Conservation (phyloP, 2,113 vertebrate genomes). For the Larimichthys crocea region DNA sequence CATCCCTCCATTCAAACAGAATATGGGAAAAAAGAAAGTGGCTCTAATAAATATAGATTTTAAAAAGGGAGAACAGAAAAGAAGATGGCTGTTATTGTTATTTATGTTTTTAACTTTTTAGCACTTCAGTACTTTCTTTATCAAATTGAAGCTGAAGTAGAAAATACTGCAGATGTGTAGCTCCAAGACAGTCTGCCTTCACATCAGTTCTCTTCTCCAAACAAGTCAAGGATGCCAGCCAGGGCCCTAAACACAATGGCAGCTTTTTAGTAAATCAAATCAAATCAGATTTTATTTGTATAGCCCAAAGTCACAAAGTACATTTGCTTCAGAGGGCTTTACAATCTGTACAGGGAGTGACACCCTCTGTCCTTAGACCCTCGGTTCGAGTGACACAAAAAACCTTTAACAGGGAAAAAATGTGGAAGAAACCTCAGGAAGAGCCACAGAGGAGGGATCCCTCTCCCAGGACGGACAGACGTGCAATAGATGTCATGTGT, state of each 20-base stretch:
- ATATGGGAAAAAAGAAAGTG: background rate
- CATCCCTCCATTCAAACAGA: background rate
- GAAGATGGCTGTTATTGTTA: background rate
- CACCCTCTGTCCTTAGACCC: too few relatives aligned
- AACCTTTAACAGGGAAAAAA: too few relatives aligned
- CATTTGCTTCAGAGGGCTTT: too few relatives aligned
- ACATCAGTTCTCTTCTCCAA: slow-evolving; percentile 7
- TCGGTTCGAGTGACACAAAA: too few relatives aligned
- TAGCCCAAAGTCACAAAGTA: too few relatives aligned
- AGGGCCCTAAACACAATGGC: slow-evolving; percentile 25
- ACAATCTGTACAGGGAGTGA: too few relatives aligned
- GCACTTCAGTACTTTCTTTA: background rate
- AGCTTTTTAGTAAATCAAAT: slow-evolving; percentile 1
- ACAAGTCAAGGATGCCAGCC: slow-evolving; percentile 3
- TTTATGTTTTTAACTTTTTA: background rate
- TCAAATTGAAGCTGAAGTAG: background rate
- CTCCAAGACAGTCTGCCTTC: background rate
- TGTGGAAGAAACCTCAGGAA: too few relatives aligned
- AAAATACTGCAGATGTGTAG: background rate
- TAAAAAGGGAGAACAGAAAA: background rate
- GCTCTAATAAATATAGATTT: slow-evolving; percentile 3
- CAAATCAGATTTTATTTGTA: too few relatives aligned
- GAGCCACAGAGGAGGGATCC: too few relatives aligned
- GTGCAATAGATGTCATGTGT: too few relatives aligned
- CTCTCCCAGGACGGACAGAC: too few relatives aligned